Conservation (phyloP, 2,888 invertebrate species). For the Cynaeus angustus region DNA sequence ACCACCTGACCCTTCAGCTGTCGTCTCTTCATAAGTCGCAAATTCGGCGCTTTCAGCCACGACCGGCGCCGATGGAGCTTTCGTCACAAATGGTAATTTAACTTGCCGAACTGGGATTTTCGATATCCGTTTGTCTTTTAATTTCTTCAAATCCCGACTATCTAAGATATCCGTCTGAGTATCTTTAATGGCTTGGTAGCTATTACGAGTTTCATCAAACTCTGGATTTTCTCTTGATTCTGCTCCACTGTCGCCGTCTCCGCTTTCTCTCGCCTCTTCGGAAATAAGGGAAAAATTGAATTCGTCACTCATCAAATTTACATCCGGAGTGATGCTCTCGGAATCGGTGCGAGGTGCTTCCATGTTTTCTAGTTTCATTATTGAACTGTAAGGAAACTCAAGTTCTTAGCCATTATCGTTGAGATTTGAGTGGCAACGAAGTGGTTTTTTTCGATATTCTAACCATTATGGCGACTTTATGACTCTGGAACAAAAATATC, state of each 20-base stretch:
- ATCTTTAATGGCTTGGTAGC: constrained; percentile 16
- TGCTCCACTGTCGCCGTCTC: constrained; percentile 46
- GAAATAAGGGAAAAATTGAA: constrained; percentile 46
- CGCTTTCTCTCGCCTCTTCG: constrained; percentile 43
- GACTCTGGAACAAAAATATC: background rate
- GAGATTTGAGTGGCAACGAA: no score
- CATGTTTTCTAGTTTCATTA: constrained; percentile 48
- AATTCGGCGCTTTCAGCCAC: background rate
- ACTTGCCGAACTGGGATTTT: constrained; percentile 41
- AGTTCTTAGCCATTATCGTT: background rate
- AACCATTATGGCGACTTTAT: no score
- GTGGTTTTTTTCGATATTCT: no score
- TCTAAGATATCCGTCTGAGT: constrained; percentile 10
- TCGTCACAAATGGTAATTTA: constrained; percentile 4
- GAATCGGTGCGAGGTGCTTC: constrained; percentile 15
- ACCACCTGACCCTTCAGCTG: constrained; percentile 12
- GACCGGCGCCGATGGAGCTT: background rate
- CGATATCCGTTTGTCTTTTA: constrained; percentile 24
- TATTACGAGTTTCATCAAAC: constrained; percentile 20
- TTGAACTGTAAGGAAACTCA: background rate
- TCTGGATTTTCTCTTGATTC: constrained; percentile 38
- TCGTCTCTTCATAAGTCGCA: background rate
- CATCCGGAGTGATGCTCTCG: constrained; percentile 39
- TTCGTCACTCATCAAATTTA: constrained; percentile 45
- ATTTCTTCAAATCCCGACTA: constrained; percentile 1